Evolutionary conservation across 2,888 invertebrate species (phyloP), one percentile per base, ranked within the genome.

Genomic region (Bellardia pandia): DNA sequence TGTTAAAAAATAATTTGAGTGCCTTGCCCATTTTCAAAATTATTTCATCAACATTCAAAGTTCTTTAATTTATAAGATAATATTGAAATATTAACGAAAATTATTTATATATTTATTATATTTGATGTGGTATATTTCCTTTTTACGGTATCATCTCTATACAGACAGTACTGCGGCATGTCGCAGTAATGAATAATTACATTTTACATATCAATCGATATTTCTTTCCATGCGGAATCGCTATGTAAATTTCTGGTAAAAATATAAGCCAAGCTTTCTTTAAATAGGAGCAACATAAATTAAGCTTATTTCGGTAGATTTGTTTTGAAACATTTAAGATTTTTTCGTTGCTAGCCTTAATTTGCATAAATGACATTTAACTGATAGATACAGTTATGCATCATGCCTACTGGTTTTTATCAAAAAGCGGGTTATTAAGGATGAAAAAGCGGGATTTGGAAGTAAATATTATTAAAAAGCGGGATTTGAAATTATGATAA

Each of bases 211-310:
- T 23, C 23, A 1, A 23, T 23, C 23, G 23, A 23, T 23, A 23
- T 23, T 23, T 23, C 0, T 23, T 23, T 23, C 23, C 23, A 1
- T 23, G 23, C 23, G 23, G 1, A 23, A 23, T 23, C 23, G 13
- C 5, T 45, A 62, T 62, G 62, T 3, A 40, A 64, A 64, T 64
- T 40, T 64, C n/a, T 64, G 40, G 8, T 40, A 64, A 33, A 30
- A 64, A 64, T 60, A 60, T 33, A 64, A 40, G 16, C 14, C 62
- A 64, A n/a, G 37, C 7, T 40, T 40, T 64, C 37, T 64, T 64
- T 9, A 9, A 13, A 4, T 3, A 58, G 13, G 1, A 30, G 58
- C 3, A 6, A 1, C 9, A 23, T 9, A 56, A 56, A 56, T 23
- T 51, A 48, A 48, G 3, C 11, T 1, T 48, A 48, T 14, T 48